Base-by-base conservation (phyloP, 2,797 vertebrate species). In the Ammospiza maritima region DNA sequence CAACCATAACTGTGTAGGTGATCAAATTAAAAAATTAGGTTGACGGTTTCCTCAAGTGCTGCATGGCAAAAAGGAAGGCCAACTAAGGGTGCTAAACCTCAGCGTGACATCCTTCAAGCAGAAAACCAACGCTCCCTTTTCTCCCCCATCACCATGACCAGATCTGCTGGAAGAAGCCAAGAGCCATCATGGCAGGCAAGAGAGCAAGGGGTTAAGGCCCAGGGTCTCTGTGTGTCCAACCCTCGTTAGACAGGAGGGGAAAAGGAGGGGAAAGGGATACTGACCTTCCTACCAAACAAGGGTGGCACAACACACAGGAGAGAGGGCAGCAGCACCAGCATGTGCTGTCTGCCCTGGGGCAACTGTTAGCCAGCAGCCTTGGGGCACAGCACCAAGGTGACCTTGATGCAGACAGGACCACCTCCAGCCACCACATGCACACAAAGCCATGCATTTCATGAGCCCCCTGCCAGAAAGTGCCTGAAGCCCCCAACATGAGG, bases 11-110 rank as follows among this genome's bases (percentile, higher is more conserved):
- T 65, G 48, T 0, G 10, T 64, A 89, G 76, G 80, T 77, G 48
- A 50, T 34, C 48, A 72, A 50, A 84, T 42, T 34, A 45, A 84
- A 94, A 95, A 89, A 89, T 83, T n/a, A 75, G 81, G 27, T 48
- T 76, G 76, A 78, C 56, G 57, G 48, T 85, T 96, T 84, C 85
- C 71, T 92, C 30, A 58, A 93, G 80, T 8, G 0, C 61, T 69
- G 67, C 61, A 75, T 18, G 54, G 51, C 61, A 77, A 86, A 79
- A 73, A 81, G 34, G 16, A 88, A 76, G 25, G 17, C 58, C 16
- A 79, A 19, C 27, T 76, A 86, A 75, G 20, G 45, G 57, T 21
- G 47, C 42, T 76, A 70, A 78, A 29, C 7, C 27, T 78, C 47
- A 64, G 36, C 0, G 0, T 23, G 48, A 51, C 6, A 9, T 54